Percentiles rank a stretch among this genome's conserved stretches.
Evolutionary conservation across 2,113 vertebrate genomes (phyloP).

Genomic region (Desmodus rotundus): DNA sequence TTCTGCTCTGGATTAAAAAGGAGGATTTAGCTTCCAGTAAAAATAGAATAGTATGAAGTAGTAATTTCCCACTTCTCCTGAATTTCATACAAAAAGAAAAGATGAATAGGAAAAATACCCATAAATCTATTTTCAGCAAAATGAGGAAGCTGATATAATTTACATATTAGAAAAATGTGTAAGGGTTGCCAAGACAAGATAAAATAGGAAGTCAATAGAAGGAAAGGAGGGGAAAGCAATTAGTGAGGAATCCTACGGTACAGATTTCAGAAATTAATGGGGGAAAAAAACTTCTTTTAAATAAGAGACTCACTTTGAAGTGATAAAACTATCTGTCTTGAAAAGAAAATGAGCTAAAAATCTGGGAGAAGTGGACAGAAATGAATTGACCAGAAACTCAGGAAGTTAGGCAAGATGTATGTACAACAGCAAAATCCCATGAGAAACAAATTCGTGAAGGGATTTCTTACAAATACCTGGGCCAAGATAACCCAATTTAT

Average conservation of each 20-base stretch:
- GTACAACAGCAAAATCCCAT: background rate
- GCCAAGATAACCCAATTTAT: background rate
- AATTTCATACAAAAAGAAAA: slow-evolving; percentile 22
- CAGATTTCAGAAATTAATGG: background rate
- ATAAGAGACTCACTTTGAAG: background rate
- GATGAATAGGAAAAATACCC: background rate
- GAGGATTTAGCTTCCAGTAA: background rate
- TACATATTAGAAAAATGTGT: background rate
- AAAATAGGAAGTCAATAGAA: background rate
- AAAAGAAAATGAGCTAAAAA: background rate
- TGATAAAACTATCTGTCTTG: background rate
- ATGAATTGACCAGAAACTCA: background rate
- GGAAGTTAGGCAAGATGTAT: background rate
- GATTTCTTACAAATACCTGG: background rate
- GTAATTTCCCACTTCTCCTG: background rate
- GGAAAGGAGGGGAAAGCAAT: background rate
- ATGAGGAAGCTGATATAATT: background rate
- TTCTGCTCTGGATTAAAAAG: background rate
- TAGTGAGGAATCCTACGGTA: background rate
- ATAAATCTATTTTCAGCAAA: background rate
- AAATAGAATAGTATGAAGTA: background rate
- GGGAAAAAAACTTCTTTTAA: background rate
- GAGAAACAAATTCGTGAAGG: background rate
- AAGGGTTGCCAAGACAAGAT: background rate
- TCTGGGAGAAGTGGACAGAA: background rate